These are phyloP conservation scores for Polyploca ridens DNA, from an alignment of 2,888 invertebrate genomes.

Conservation along the genomic window DNA sequence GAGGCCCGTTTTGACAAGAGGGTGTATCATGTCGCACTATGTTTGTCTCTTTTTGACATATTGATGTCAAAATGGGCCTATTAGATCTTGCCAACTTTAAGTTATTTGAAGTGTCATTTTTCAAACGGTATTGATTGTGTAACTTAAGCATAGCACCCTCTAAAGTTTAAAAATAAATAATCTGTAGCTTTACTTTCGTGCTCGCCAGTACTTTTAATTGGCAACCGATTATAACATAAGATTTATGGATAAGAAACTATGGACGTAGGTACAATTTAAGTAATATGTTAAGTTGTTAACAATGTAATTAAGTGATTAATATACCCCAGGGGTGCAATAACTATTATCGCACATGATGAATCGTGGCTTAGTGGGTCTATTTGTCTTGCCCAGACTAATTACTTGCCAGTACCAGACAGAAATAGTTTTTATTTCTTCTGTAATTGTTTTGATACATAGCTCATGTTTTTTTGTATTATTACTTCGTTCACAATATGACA, in stretches of 20 bases:
- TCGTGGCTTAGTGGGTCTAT: background rate
- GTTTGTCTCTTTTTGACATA: no score
- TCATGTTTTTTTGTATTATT: no score
- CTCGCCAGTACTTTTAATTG: background rate
- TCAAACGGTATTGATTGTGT: no score
- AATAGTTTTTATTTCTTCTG: no score
- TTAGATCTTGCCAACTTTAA: no score
- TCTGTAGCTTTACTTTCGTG: background rate
- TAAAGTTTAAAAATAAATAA: background rate
- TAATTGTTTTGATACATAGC: no score
- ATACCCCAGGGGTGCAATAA: slow-evolving; percentile 19
- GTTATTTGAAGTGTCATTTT: no score
- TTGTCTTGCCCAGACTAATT: background rate
- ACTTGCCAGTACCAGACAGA: background rate
- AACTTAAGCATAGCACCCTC: no score
- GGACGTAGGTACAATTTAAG: slow-evolving; percentile 3
- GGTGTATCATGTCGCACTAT: no score
- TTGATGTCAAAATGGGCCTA: no score
- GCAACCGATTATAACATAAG: background rate
- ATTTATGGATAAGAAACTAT: background rate
- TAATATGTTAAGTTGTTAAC: slow-evolving; percentile 34
- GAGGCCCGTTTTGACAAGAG: no score
- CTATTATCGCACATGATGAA: slow-evolving; percentile 16
- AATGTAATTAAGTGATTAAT: slow-evolving; percentile 40
- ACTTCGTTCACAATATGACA: no score